These are phyloP conservation scores for Drosophila novamexicana DNA, from an alignment of 1,140 invertebrate species.

Conservation along the genomic window DNA sequence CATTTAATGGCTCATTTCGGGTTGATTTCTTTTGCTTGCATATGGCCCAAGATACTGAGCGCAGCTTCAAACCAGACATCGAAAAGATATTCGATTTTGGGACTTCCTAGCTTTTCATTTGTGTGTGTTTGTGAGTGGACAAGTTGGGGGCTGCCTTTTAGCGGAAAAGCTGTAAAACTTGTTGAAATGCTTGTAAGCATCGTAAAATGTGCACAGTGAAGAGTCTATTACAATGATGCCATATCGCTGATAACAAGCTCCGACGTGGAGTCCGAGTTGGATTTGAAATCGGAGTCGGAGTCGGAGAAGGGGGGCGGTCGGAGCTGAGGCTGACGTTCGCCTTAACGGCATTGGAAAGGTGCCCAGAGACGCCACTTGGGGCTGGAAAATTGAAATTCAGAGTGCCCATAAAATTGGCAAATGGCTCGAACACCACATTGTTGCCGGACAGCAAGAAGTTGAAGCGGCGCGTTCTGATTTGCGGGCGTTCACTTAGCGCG, in stretches of 20 bases:
- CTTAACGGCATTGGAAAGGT: conserved; percentile 69
- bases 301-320: not conserved
- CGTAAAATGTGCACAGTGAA: conserved; percentile 75
- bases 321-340: not conserved
- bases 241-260: conserved; percentile 64
- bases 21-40: conserved; percentile 76
- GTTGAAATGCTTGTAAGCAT: conserved; percentile 82
- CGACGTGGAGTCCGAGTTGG: conserved; percentile 8
- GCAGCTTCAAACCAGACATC: not conserved
- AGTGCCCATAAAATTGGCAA: conserved; percentile 70
- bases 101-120: conserved; percentile 50
- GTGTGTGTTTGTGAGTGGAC: not conserved
- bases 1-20: conserved; percentile 84
- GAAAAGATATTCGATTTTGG: conserved; percentile 24
- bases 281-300: not conserved
- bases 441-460: conserved; percentile 35
- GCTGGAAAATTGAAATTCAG: conserved; percentile 61
- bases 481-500: not conserved
- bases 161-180: conserved; percentile 83
- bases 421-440: conserved; percentile 59
- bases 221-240: conserved; percentile 81
- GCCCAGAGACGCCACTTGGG: conserved; percentile 36
- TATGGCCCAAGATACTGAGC: conserved; percentile 17
- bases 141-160: conserved; percentile 74
- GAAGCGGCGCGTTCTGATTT: conserved; percentile 29